Percentiles rank a stretch among this genome's conserved stretches.
Evolutionary conservation across 1,140 invertebrate species (phyloP).

Genomic region (Carcinoscorpius rotundicauda): DNA sequence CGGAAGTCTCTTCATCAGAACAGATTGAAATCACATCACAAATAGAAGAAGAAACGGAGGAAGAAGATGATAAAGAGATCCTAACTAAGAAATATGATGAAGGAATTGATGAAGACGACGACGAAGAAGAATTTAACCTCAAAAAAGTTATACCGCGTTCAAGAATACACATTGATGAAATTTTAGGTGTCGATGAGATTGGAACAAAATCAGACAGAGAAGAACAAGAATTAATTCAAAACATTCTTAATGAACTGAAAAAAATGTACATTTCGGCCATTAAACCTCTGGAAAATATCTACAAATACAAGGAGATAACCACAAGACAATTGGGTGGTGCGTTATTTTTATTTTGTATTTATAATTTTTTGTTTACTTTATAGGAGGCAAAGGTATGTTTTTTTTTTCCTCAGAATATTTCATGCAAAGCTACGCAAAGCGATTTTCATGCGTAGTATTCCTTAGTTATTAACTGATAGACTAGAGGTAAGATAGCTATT

Average conservation of each 20-base stretch:
- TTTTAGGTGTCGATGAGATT: slow-evolving; percentile 56
- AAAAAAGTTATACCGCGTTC: slow-evolving; percentile 3
- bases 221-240: slow-evolving; percentile 49
- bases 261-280: slow-evolving; percentile 74
- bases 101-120: slow-evolving; percentile 15
- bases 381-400: background rate
- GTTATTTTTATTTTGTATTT: too few relatives aligned
- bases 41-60: slow-evolving; percentile 3
- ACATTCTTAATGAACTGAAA: slow-evolving; percentile 71
- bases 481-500: too few relatives aligned
- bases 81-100: slow-evolving; percentile 4
- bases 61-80: slow-evolving; percentile 11
- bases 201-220: slow-evolving; percentile 43
- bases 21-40: slow-evolving; percentile 1
- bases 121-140: slow-evolving; percentile 5
- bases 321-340: slow-evolving; percentile 43
- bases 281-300: slow-evolving; percentile 74
- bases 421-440: too few relatives aligned
- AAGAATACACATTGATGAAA: slow-evolving; percentile 63
- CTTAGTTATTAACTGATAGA: too few relatives aligned
- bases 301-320: slow-evolving; percentile 83
- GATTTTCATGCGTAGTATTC: too few relatives aligned
- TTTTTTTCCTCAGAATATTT: too few relatives aligned
- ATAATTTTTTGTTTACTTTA: background rate
- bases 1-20: slow-evolving; percentile 3